A percentile compares a stretch with the other conserved stretches of the same genome.
Conservation (phyloP, 2,888 invertebrate genomes). For the Candidula unifasciata region DNA sequence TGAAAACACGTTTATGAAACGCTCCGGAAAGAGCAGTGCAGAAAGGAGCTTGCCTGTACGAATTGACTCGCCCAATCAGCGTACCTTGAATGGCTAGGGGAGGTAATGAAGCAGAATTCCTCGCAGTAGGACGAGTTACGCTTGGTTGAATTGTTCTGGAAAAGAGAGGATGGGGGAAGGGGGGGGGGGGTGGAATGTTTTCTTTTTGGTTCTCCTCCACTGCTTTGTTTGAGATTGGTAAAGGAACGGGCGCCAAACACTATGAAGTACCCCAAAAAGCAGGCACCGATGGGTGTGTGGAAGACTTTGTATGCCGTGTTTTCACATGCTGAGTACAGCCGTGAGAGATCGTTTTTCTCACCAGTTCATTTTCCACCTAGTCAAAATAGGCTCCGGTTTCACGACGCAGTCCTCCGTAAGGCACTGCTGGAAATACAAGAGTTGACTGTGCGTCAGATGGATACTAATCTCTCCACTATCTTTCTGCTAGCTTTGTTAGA, state of each 20-base stretch:
- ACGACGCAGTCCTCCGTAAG: background rate
- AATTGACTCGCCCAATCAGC: slow-evolving; percentile 43
- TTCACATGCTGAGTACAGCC: background rate
- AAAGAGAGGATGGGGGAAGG: background rate
- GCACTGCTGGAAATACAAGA: background rate
- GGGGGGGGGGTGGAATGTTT: background rate
- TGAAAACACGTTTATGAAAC: slow-evolving; percentile 2
- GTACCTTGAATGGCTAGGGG: slow-evolving; percentile 26
- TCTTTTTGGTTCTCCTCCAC: background rate
- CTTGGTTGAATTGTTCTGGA: slow-evolving; percentile 7
- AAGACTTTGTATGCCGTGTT: slow-evolving; percentile 21
- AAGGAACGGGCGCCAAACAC: background rate
- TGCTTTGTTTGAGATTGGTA: background rate
- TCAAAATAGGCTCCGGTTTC: background rate
- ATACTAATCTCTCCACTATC: too few species aligned
- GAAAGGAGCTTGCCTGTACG: slow-evolving; percentile 21
- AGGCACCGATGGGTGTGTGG: background rate
- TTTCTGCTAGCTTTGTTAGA: too few species aligned
- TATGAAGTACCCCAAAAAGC: background rate
- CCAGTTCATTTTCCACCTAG: slow-evolving; percentile 14
- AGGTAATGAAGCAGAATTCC: slow-evolving; percentile 45
- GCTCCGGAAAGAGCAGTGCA: background rate
- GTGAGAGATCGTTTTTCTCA: slow-evolving; percentile 28
- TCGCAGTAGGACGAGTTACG: slow-evolving; percentile 29
- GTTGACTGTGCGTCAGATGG: too few species aligned